Evolutionary conservation across 2,113 vertebrate species (phyloP), one percentile per base, ranked within the genome.

Genomic region (Sceloporus tristichus): DNA sequence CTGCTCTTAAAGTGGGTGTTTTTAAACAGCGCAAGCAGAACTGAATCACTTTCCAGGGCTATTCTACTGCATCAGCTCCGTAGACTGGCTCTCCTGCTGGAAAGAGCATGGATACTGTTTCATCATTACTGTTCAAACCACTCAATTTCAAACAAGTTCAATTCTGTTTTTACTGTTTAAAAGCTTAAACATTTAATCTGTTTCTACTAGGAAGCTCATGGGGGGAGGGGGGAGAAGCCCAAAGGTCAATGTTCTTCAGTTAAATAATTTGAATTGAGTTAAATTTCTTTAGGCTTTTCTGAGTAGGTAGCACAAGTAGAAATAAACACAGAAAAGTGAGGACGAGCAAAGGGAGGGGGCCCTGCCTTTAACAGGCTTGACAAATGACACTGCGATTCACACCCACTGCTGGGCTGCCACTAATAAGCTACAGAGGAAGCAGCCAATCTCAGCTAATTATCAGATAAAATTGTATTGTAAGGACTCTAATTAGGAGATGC

Each of bases 391-490:
- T 83, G 88, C 87, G 96, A 96, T 96, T 98, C 98, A 97, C 97
- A 97, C 97, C 98, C 98, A 98, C 97, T 96, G 97, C 98, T 98
- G 97, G 96, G 97, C 96, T 94, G 96, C 96, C 94, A 96, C 97
- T 98, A 98, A 98, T 97, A 98, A 98, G 97, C 97, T 97, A 96
- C 96, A 97, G 97, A 98, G 97, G 98, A 98, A 98, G 97, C 97
- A 97, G 98, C 97, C 98, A 98, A 98, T 98, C 98, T 98, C 97
- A 95, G 98, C 98, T 99, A 98, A 98, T 99, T 99, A 98, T 97
- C 97, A 98, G 97, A 97, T 98, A 97, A 97, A 98, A 98, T 97
- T 98, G 97, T 98, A 98, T 97, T 97, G 98, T 97, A 97, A 98
- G 97, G 97, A 98, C 97, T 98, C 97, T 98, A 98, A 99, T 99